Evolutionary conservation across 2,113 vertebrate species (phyloP).

Genomic region (Sylvietta virens): DNA sequence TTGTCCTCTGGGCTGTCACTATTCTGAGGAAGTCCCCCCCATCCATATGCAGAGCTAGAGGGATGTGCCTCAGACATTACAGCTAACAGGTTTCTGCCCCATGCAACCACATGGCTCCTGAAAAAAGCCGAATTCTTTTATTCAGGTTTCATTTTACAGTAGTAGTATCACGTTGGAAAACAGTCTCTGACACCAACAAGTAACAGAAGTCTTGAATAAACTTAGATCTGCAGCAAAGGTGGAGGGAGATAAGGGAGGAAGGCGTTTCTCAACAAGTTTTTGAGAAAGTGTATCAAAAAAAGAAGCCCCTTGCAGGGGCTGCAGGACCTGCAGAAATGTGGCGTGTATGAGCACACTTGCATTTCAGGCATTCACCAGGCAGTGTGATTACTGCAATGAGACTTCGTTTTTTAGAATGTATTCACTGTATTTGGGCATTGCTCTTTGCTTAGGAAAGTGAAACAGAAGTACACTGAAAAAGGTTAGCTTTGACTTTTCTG

Average conservation of each 20-base stretch:
- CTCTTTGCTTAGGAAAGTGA: not conserved
- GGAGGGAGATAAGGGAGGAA: not conserved
- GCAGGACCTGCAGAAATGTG: not conserved
- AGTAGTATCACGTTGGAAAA: not conserved
- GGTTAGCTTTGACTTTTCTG: not conserved
- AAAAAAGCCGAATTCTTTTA: not conserved
- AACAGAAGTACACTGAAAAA: not conserved
- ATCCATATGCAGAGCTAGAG: not conserved
- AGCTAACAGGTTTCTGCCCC: not conserved
- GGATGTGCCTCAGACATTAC: fast-evolving
- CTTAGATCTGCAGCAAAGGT: not conserved
- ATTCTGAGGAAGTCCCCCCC: not conserved
- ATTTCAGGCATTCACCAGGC: not conserved
- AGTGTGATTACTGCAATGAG: not conserved
- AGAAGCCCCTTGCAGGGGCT: not conserved
- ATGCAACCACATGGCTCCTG: not conserved
- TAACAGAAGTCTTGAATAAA: not conserved
- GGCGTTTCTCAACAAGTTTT: not conserved
- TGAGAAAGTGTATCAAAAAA: not conserved
- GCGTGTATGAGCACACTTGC: fast-evolving
- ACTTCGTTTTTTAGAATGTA: not conserved
- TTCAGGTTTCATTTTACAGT: not conserved
- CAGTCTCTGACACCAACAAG: not conserved
- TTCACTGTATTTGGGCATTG: not conserved
- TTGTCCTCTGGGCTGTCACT: not conserved